Base-by-base conservation (phyloP, 2,888 invertebrate species). In the Coenonympha glycerion region DNA sequence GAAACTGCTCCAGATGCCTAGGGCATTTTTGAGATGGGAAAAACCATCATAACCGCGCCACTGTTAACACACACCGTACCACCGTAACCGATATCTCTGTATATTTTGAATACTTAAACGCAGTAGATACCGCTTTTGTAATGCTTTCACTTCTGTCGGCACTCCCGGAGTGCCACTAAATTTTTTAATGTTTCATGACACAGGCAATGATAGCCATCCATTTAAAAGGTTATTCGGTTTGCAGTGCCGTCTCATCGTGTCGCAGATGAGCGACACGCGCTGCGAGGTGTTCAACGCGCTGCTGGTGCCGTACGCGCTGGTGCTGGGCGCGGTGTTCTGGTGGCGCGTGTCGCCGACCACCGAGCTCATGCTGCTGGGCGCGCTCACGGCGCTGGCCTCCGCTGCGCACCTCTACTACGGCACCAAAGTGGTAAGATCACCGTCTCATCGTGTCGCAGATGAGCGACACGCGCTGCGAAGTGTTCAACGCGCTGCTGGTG, bases 201-300 rank as follows among this genome's bases (percentile, higher is more conserved):
- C n/a, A n/a, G n/a, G n/a, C n/a, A n/a, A n/a, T n/a, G n/a, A n/a
- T n/a, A n/a, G n/a, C n/a, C n/a, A n/a, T n/a, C n/a, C n/a, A n/a
- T 30, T 2, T 5, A 9, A 13, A 11, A 13, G 31, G 22, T 6
- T 13, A 28, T 28, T 41, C 3, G 9, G 13, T 30, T 52, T 46
- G 3, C 89, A 98, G 98, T 98, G 97, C 76, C 96, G 97, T 2
- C 89, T 99, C 60, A 99, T 99, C 64, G 97, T 99, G 50, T 92
- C 96, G 0, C 99, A 99, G 87, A 99, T 99, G 99, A 96, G 96
- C 67, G 93, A 92, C 73, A 97, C 96, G 0, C 91, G 95, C 19
- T 96, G 97, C 85, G 95, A 97, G 67, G 83, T 90, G 57, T 90
- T 92, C 73, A 96, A 96, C 78, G 89, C 89, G 78, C 87, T 95